Evolutionary conservation across 2,888 invertebrate genomes (phyloP), one percentile per base, ranked within the genome.

Genomic region (Acheta domesticus): DNA sequence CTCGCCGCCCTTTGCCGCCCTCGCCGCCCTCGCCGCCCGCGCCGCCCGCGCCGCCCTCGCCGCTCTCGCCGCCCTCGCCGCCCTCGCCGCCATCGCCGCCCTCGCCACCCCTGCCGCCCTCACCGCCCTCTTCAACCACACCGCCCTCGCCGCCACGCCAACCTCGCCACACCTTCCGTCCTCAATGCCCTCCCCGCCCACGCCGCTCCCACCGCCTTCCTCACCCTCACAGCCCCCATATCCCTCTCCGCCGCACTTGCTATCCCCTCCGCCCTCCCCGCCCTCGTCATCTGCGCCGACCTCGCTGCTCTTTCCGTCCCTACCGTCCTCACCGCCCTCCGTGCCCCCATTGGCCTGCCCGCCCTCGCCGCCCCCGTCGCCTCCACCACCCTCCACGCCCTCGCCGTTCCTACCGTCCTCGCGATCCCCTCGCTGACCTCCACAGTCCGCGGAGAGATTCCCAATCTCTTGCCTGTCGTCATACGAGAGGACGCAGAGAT

Each of bases 181-280:
- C 36, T 2, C 23, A 8, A 11, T 1, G 1, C 11, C 8, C 5
- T 5, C 36, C 2, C 4, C 4, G 12, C 62, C 11, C 14, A 5
- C 12, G 12, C n/a, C 62, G 62, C 8, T 1, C 2, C 62, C 14
- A 4, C 62, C n/a, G 62, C 5, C 62, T 2, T 62, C 8, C 8
- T 11, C 2, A 5, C 62, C 16, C 62, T 19, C 62, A 11, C 62
- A 1, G 23, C 23, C 23, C 2, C 23, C 23, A 0, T 14, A n/a
- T n/a, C n/a, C n/a, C n/a, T n/a, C n/a, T n/a, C n/a, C 16, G 11
- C 62, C 8, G 1, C 11, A 1, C 36, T 4, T 8, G 1, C 4
- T 1, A 14, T 1, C 62, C 3, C 8, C 11, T 0, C n/a, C 62
- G 62, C 8, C 62, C 14, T 1, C 14, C 0, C 14, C 50, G 50